These are phyloP conservation scores for Pocillopora damicornis DNA, from an alignment of 64 coral and sea anemone species.

Conservation along the genomic window DNA sequence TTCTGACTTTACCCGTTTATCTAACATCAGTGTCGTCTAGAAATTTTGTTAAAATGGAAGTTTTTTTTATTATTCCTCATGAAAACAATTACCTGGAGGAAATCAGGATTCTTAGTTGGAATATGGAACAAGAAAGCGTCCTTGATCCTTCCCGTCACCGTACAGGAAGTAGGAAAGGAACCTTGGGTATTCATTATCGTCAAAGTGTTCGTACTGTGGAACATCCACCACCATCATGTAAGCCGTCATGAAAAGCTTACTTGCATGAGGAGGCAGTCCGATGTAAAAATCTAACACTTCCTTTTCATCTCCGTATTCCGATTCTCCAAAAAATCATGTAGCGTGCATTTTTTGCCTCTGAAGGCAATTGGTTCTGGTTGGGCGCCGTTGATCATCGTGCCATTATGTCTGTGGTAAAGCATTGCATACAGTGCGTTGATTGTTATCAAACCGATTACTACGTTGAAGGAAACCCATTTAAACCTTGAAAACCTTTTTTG, in stretches of 20 bases:
- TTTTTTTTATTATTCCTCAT: neutral
- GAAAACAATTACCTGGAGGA: slow-evolving; percentile 38
- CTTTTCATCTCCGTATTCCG: slow-evolving; percentile 14
- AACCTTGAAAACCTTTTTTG: no score
- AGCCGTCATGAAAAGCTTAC: slow-evolving; percentile 30
- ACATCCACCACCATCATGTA: slow-evolving; percentile 44
- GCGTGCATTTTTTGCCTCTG: neutral
- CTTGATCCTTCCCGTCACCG: neutral
- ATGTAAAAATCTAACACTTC: slow-evolving; percentile 34
- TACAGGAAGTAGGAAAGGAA: slow-evolving; percentile 41
- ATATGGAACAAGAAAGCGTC: slow-evolving; percentile 43
- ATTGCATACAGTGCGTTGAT: no score
- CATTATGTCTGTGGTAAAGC: no score
- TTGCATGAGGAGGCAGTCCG: slow-evolving; percentile 17
- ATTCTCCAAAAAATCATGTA: slow-evolving; percentile 53
- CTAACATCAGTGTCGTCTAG: neutral
- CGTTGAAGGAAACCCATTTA: no score
- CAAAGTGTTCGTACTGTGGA: slow-evolving; percentile 52
- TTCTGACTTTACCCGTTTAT: neutral
- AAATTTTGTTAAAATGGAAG: neutral
- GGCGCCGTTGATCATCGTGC: neutral
- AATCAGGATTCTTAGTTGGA: slow-evolving; percentile 48
- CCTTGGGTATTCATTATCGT: slow-evolving; percentile 27
- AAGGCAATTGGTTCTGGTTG: neutral
- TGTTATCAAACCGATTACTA: no score